Evolutionary conservation across 2,888 invertebrate genomes (phyloP), one percentile per base, ranked within the genome.

Genomic region (Homarus gammarus): DNA sequence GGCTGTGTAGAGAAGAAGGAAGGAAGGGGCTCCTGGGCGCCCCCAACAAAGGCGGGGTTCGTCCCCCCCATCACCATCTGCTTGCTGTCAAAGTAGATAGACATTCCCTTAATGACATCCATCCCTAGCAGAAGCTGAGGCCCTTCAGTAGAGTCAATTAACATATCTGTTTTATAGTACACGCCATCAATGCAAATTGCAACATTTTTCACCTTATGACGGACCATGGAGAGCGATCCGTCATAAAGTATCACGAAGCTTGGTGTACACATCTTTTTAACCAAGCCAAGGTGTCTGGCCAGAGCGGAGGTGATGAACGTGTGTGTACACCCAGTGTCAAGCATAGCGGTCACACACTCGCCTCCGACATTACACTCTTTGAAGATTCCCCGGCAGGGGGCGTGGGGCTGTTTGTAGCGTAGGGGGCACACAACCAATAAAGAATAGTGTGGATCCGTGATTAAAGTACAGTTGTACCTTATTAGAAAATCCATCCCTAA

Each of bases 111-210:
- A 1, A 73, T 38, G 15, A 73, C 3, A 18, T 73, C 44, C 73
- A 73, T 73, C 12, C 73, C 73, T 27, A 73, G 36, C 12, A 73
- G 36, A 44, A 73, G 38, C 10, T 38, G 22, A n/a, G 44, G 10
- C 22, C 44, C 44, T 44, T 3, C 27, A 10, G 8, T 40, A 12
- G 73, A 44, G 40, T 73, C 40, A 27, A 73, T 22, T 22, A 73
- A n/a, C 6, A 73, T 38, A 44, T 73, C 40, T 5, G 73, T 73
- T n/a, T 38, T 8, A 27, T 12, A 73, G 22, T 1, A 27, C 0
- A 73, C n/a, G n/a, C 73, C 73, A 15, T 73, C 73, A n/a, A 73
- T 73, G 73, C n/a, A n/a, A 5, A 73, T 22, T 12, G 38, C 36
- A 38, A 40, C 73, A 5, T 73, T 40, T n/a, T 18, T 15, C 1